Evolutionary conservation across 2,888 invertebrate genomes (phyloP), one percentile per base, ranked within the genome.

Genomic region (Hesperia comma): DNA sequence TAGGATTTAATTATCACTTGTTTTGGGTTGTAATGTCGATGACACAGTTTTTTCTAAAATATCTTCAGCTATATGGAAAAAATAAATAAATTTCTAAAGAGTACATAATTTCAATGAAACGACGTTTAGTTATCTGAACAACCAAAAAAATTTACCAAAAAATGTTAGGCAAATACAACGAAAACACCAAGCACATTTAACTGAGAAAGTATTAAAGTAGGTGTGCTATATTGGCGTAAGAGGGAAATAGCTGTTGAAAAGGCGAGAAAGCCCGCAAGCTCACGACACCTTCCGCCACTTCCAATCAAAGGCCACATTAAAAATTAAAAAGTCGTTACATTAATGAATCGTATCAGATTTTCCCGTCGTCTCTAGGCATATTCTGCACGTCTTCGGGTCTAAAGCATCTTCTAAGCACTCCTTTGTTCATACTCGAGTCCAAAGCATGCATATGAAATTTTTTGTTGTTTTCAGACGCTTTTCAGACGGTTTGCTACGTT

Each of bases 301-400:
- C 84, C 88, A 90, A 93, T 93, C 92, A 92, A 90, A 90, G 86
- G 82, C 74, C 74, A 74, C 82, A 75, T 92, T 84, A 90, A 91
- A 90, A 88, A 93, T 93, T 93, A 90, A 93, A 89, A 90, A 87
- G 82, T 90, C 92, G 87, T 93, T 92, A 88, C 83, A 82, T 84
- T 92, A 93, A 93, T 93, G 93, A 93, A 93, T 90, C 93, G 89
- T 93, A 93, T 93, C 93, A 90, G 93, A 91, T 92, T 88, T 84
- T 81, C 78, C 75, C 82, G 81, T 77, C 87, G 84, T 81, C 83
- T 83, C 79, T 75, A 67, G 70, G 60, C 73, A 72, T 75, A 83
- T 78, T 84, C 84, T 83, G 84, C 82, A 84, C 78, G 72, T 83
- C 87, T 87, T 89, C 87, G 76, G 84, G 85, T 76, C 80, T 82